Evolutionary conservation across 1,140 invertebrate genomes (phyloP).

Genomic region (Hestina assimilis): DNA sequence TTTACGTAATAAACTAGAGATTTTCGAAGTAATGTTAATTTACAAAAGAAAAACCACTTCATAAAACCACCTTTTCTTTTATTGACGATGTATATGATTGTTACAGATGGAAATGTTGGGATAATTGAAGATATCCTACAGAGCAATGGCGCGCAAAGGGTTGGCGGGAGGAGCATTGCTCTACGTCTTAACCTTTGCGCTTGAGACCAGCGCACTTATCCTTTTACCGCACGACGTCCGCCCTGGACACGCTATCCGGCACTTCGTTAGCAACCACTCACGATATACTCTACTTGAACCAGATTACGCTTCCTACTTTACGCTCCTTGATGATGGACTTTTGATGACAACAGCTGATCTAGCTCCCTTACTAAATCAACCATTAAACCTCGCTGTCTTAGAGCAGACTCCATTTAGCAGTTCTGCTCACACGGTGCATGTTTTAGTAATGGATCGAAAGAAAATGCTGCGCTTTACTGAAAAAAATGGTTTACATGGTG

Average conservation of each 20-base stretch:
- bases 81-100: no score
- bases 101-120: conserved; percentile 66
- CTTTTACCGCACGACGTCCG: conserved; percentile 90
- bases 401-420: conserved; percentile 89
- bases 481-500: conserved; percentile 80
- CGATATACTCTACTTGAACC: conserved; percentile 86
- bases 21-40: no score
- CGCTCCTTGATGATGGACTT: conserved; percentile 91
- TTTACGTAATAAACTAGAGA: no score
- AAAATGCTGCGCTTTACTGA: conserved; percentile 88
- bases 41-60: no score
- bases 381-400: conserved; percentile 88
- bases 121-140: conserved; percentile 36
- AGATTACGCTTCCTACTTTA: conserved; percentile 89
- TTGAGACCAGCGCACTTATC: conserved; percentile 70
- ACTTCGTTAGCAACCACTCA: conserved; percentile 81
- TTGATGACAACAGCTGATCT: conserved; percentile 94
- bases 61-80: conserved; percentile 15
- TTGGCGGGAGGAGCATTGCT: conserved; percentile 62
- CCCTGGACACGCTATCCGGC: conserved; percentile 90
- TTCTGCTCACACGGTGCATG: conserved; percentile 87
- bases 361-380: conserved; percentile 86
- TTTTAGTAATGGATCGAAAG: conserved; percentile 89
- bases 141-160: conserved; percentile 58
- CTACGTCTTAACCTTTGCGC: conserved; percentile 50